phyloP scores from a whole-genome alignment of 2,888 invertebrate species.

The Pseudanteris insignis region DNA sequence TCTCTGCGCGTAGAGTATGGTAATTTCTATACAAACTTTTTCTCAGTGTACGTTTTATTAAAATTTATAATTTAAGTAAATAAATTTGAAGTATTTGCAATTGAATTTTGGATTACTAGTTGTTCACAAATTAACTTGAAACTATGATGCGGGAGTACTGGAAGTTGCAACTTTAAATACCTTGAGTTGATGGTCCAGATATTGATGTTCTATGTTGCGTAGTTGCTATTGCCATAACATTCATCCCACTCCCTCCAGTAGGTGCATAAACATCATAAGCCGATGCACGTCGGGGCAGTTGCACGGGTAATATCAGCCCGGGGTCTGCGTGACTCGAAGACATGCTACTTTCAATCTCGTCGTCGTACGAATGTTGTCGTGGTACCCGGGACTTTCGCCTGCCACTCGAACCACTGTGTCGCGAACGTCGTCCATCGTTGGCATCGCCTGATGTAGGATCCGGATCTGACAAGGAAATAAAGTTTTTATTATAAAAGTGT shows the following conservation, averaged over 20 bases:
- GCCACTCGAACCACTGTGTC: conserved; percentile 53
- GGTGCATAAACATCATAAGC: conserved; percentile 83
- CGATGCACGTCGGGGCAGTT: conserved; percentile 82
- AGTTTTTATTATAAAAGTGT: not conserved
- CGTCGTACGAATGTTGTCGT: conserved; percentile 86
- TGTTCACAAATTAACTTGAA: too few species aligned
- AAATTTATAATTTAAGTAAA: not conserved
- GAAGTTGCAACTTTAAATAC: conserved; percentile 10
- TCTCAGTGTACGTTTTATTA: not conserved
- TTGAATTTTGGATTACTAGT: not conserved
- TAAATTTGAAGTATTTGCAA: not conserved
- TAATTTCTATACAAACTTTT: too few species aligned
- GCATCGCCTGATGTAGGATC: conserved; percentile 46
- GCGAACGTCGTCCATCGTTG: conserved; percentile 68
- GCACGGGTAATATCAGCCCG: conserved; percentile 76
- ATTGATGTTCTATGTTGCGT: conserved; percentile 61
- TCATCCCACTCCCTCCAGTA: conserved; percentile 67
- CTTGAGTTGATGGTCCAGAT: conserved; percentile 43
- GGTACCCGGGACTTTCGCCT: conserved; percentile 73
- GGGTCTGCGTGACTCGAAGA: conserved; percentile 65
- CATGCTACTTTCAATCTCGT: conserved; percentile 72
- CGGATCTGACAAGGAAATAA: conserved; percentile 32
- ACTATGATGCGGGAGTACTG: too few species aligned
- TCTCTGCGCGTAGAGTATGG: not conserved
- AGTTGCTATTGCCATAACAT: conserved; percentile 64